Conservation (phyloP, 2,888 invertebrate genomes). For the Arenicola marina region DNA sequence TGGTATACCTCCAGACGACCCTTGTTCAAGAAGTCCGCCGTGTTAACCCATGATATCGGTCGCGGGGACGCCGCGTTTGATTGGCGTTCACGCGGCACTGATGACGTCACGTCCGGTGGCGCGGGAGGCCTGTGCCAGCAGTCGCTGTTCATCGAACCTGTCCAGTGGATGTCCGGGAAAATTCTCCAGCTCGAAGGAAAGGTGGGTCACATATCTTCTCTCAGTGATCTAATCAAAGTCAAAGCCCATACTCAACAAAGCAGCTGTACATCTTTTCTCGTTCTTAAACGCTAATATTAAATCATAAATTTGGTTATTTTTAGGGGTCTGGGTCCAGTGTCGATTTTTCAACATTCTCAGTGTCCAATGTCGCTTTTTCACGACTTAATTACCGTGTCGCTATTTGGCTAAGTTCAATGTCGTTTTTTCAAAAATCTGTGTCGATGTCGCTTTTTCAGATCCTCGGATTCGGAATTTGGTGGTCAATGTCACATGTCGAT, state of each 20-base stretch:
- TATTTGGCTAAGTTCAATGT: too few species aligned
- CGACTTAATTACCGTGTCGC: background rate
- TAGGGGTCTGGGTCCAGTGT: too few species aligned
- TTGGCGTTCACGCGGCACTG: background rate
- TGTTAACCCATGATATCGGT: background rate
- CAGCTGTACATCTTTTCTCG: background rate
- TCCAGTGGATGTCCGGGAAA: constrained; percentile 79
- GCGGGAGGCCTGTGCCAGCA: background rate
- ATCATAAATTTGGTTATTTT: background rate
- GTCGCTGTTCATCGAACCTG: constrained; percentile 81
- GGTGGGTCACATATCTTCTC: background rate
- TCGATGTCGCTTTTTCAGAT: too few species aligned
- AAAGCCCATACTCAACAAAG: background rate
- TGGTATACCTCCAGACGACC: background rate
- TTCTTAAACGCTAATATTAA: too few species aligned
- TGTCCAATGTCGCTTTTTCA: background rate
- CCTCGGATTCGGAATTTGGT: too few species aligned
- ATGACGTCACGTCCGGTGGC: background rate
- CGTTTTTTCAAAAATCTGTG: too few species aligned
- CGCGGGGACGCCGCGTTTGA: background rate
- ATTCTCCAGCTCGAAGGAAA: background rate
- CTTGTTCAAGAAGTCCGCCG: background rate
- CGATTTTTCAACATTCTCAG: too few species aligned
- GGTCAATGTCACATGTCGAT: too few species aligned
- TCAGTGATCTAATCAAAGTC: background rate